Conservation (phyloP, 1,140 invertebrate genomes). For the Lucilia sericata region DNA sequence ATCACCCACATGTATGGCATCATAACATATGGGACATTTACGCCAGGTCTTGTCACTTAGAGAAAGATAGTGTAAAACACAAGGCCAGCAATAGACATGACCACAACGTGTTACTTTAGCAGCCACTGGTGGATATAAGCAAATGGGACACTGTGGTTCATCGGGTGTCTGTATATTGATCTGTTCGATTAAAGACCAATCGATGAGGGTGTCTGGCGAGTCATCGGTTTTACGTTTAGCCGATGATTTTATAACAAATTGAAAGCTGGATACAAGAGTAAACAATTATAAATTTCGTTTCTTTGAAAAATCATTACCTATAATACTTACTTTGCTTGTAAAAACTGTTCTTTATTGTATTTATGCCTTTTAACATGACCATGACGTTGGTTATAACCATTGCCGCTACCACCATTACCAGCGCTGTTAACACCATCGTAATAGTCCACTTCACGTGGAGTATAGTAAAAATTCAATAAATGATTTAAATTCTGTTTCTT, state of each 20-base stretch:
- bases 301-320: neutral
- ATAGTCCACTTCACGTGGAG: slow-evolving; percentile 71
- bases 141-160: slow-evolving; percentile 89
- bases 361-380: slow-evolving; percentile 72
- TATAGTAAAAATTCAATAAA: slow-evolving; percentile 89
- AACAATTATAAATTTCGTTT: no score
- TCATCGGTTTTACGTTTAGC: slow-evolving; percentile 77
- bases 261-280: slow-evolving; percentile 79
- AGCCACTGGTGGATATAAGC: slow-evolving; percentile 83
- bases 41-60: slow-evolving; percentile 81
- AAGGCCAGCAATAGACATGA: slow-evolving; percentile 96
- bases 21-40: slow-evolving; percentile 90
- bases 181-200: slow-evolving; percentile 93
- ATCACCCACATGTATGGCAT: slow-evolving; percentile 73
- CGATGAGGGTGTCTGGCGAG: slow-evolving; percentile 87
- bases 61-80: slow-evolving; percentile 91
- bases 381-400: slow-evolving; percentile 62
- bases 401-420: slow-evolving; percentile 67
- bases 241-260: slow-evolving; percentile 89
- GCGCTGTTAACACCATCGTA: slow-evolving; percentile 54
- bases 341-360: slow-evolving; percentile 92
- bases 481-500: slow-evolving; percentile 94
- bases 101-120: slow-evolving; percentile 95
- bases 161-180: slow-evolving; percentile 81
- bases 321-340: slow-evolving; percentile 86